phyloP scores from a whole-genome alignment of 2,113 vertebrate species.

The Polypterus bichir region DNA sequence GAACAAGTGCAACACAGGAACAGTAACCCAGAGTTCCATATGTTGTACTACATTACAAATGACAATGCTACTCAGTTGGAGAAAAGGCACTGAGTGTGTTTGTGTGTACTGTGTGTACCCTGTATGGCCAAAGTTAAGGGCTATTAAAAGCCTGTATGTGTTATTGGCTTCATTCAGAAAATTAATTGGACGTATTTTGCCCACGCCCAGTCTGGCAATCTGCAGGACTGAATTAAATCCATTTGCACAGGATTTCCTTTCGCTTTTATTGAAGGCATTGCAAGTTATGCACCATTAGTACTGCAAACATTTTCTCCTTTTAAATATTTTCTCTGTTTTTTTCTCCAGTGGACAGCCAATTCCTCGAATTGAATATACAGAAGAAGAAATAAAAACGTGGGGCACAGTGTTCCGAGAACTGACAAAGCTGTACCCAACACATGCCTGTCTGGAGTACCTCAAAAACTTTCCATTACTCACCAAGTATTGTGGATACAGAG shows the following conservation, averaged over 20 bases:
- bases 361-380: conserved; percentile 76
- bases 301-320: neutral
- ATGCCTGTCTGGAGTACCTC: conserved; percentile 86
- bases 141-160: no score
- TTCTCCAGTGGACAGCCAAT: conserved; percentile 76
- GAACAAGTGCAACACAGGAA: no score
- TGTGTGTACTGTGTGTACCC: no score
- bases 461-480: conserved; percentile 86
- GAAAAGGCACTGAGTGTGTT: no score
- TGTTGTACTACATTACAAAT: no score
- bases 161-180: no score
- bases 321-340: conserved; percentile 7
- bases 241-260: neutral
- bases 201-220: no score
- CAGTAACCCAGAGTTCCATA: no score
- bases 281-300: neutral
- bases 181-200: no score
- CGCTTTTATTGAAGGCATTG: neutral
- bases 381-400: conserved; percentile 86
- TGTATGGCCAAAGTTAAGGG: no score
- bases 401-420: conserved; percentile 84
- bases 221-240: no score
- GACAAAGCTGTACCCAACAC: conserved; percentile 85
- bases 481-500: conserved; percentile 82
- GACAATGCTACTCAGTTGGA: no score